A percentile compares a stretch with the other conserved stretches of the same genome.
These are phyloP conservation scores for Phylloscopus trochiloides DNA, from an alignment of 2,113 vertebrate genomes.

Conservation along the genomic window DNA sequence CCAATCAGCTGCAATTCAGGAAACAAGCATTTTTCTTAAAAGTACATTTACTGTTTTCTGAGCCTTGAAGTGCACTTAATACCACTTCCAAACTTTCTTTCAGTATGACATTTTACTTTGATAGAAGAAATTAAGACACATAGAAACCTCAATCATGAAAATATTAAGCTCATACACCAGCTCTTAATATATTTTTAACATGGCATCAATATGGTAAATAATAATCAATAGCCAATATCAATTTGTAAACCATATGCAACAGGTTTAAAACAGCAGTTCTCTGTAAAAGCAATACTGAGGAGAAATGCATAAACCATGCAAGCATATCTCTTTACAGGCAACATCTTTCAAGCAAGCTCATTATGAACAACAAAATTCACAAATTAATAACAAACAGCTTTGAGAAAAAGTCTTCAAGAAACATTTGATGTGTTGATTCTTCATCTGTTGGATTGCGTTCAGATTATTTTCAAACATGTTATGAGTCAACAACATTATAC, in stretches of 20 bases:
- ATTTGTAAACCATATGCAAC: not conserved
- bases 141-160: not conserved
- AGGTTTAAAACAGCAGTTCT: not conserved
- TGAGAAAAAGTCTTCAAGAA: not conserved
- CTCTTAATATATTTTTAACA: not conserved
- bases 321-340: not conserved
- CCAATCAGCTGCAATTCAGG: not conserved
- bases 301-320: not conserved
- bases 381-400: not conserved
- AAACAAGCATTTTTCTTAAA: not conserved
- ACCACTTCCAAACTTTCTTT: not conserved
- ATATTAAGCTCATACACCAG: not conserved
- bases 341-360: not conserved
- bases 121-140: not conserved
- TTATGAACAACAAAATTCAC: not conserved
- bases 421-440: not conserved
- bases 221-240: not conserved
- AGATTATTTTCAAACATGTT: not conserved
- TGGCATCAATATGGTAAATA: not conserved
- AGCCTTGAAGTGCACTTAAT: not conserved
- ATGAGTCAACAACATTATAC: not conserved
- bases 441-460: not conserved
- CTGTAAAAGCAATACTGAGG: not conserved
- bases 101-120: not conserved
- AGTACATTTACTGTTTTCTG: not conserved